phyloP scores from a whole-genome alignment of 1,140 invertebrate genomes.

The Hypothenemus hampei region DNA sequence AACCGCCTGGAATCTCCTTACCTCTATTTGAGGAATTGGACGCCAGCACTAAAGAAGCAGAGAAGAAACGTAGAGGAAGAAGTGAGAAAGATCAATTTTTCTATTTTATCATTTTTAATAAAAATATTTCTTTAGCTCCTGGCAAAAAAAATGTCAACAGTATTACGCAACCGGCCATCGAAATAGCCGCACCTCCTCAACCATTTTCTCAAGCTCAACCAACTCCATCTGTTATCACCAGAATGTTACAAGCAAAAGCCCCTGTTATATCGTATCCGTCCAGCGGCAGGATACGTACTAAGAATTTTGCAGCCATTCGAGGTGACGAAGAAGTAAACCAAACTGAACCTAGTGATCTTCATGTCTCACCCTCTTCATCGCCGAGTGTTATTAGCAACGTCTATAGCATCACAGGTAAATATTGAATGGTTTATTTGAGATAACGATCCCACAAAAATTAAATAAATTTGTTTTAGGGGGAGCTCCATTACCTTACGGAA shows the following conservation, averaged over 20 bases:
- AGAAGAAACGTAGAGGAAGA: slow-evolving; percentile 26
- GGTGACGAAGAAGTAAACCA: slow-evolving; percentile 29
- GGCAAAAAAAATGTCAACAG: slow-evolving; percentile 31
- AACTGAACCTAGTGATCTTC: slow-evolving; percentile 2
- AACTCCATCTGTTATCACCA: slow-evolving; percentile 56
- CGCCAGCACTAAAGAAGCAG: neutral
- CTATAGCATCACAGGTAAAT: no score
- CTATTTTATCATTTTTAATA: neutral
- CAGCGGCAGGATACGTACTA: slow-evolving; percentile 35
- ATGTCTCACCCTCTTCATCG: neutral
- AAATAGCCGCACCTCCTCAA: slow-evolving; percentile 46
- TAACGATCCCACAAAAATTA: no score
- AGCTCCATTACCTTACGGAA: neutral
- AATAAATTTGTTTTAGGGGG: no score
- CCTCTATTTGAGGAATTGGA: slow-evolving; percentile 36
- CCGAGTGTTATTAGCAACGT: neutral
- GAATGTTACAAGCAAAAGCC: slow-evolving; percentile 51
- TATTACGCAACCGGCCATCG: slow-evolving; percentile 28
- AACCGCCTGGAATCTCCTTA: slow-evolving; percentile 37
- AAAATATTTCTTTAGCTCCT: slow-evolving; percentile 13
- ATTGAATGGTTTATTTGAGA: no score
- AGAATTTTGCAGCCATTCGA: slow-evolving; percentile 38
- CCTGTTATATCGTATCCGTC: slow-evolving; percentile 27
- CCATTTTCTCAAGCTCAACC: slow-evolving; percentile 45
- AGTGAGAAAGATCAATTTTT: slow-evolving; percentile 7